Percentiles rank a stretch among this genome's conserved stretches.
These are phyloP conservation scores for Intellagama lesueurii DNA, from an alignment of 2,797 vertebrate species.

Conservation along the genomic window DNA sequence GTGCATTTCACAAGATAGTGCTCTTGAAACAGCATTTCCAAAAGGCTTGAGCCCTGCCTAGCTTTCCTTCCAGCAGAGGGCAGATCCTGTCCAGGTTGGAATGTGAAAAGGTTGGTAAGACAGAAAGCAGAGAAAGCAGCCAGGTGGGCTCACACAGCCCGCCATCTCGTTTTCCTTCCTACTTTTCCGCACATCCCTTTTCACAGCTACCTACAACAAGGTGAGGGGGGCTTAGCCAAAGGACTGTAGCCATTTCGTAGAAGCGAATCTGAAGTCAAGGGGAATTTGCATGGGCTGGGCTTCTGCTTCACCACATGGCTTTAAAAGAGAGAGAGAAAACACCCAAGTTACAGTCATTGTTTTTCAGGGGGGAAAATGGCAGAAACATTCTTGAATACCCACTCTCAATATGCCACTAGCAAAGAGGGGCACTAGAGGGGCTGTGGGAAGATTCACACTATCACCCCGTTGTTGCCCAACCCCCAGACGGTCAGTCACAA, in stretches of 20 bases:
- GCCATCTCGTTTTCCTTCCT: too few relatives aligned
- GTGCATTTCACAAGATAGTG: neutral
- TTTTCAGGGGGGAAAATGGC: too few relatives aligned
- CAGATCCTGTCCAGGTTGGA: neutral
- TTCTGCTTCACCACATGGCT: neutral
- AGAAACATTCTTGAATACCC: too few relatives aligned
- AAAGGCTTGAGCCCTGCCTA: too few relatives aligned
- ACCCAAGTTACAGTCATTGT: too few relatives aligned
- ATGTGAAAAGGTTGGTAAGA: neutral
- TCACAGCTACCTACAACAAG: neutral
- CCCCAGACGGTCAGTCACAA: too few relatives aligned
- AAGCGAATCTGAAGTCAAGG: neutral
- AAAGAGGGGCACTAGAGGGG: too few relatives aligned
- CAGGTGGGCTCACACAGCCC: neutral
- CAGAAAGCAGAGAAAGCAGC: neutral
- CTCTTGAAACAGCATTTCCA: neutral
- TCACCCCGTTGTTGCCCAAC: too few relatives aligned
- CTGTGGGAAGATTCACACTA: too few relatives aligned
- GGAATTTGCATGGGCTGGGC: neutral
- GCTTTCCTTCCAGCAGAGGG: conserved; percentile 46
- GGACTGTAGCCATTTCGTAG: neutral
- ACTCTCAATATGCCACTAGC: too few relatives aligned
- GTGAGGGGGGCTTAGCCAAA: neutral
- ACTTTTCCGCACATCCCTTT: neutral
- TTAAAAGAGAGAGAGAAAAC: neutral